Evolutionary conservation across 2,797 vertebrate species (phyloP), one percentile per base, ranked within the genome.

Genomic region (Sebastolobus altivelis): DNA sequence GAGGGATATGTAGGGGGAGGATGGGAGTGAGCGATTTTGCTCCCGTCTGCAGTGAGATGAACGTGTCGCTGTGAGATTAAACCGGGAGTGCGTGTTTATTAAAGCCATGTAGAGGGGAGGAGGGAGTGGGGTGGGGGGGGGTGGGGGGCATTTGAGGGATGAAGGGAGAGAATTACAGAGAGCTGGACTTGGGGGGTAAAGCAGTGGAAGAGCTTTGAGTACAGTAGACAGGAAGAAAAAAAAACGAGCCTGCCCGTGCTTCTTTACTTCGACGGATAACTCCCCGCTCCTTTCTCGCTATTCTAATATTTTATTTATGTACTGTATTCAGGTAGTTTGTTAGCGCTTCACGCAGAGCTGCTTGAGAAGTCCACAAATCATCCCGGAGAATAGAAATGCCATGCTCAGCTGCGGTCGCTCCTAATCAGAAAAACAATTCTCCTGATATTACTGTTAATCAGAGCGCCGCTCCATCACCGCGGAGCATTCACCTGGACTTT

Each of bases 31-130:
- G 94, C 92, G 95, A 96, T 96, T 96, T 95, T 86, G 88, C 90
- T 95, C 94, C 94, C 93, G 95, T 96, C 95, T 91, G 95, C 94
- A 92, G 92, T 92, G 89, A 96, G 95, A 92, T 66, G 73, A 91
- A 96, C 93, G 89, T 96, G 96, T 96, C 96, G 95, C 93, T 91
- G 95, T 92, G 95, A 97, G 97, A 97, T 97, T 97, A 94, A 90
- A 88, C 88, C 65, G 35, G 62, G 81, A 85, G 77, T 81, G 80
- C 54, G 52, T 91, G 86, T 92, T 92, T 93, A 91, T 91, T 89
- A 83, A 91, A 87, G 85, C 63, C 75, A 74, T 69, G 65, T 60
- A 56, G 58, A 60, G 56, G 60, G 65, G 12, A 66, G 68, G 67
- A 65, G 68, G 76, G 40, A 20, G 8, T 8, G 54, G 65, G 63